A percentile compares a stretch with the other conserved stretches of the same genome.
These are phyloP conservation scores for Micromesistius poutassou DNA, from an alignment of 2,797 vertebrate species.

Conservation along the genomic window DNA sequence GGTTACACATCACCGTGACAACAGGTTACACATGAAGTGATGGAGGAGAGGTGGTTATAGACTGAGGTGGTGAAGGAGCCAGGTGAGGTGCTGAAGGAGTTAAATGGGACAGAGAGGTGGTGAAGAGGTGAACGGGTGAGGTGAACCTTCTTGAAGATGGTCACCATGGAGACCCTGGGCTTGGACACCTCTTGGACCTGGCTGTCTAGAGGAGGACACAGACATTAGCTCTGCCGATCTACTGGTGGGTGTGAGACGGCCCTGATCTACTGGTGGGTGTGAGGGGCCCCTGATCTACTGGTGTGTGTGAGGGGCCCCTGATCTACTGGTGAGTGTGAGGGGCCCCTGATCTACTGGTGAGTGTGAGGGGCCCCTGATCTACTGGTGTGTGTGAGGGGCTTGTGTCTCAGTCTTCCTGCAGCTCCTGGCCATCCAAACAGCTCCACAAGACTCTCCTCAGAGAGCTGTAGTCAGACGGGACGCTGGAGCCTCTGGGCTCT, in stretches of 20 bases:
- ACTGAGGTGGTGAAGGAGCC: neutral
- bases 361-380: no score
- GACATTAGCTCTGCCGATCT: neutral
- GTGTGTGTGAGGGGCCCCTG: no score
- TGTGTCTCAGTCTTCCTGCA: no score
- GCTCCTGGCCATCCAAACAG: no score
- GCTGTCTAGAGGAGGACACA: constrained; percentile 15
- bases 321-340: no score
- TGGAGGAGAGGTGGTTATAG: neutral
- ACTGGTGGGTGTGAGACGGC: no score
- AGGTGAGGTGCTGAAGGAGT: neutral
- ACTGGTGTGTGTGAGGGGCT: no score
- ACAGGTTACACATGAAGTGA: neutral
- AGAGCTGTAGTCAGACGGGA: neutral
- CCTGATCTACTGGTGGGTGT: no score
- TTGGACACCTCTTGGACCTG: neutral
- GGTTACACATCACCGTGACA: neutral
- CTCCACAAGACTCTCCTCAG: neutral
- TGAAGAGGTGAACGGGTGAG: neutral
- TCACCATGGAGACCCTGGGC: constrained; percentile 35
- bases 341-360: no score
- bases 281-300: no score
- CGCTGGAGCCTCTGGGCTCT: no score
- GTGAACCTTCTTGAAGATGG: constrained; percentile 59
- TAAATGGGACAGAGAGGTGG: no score